Base-by-base conservation (phyloP, 2,888 invertebrate genomes). In the Chloroclysta siterata region DNA sequence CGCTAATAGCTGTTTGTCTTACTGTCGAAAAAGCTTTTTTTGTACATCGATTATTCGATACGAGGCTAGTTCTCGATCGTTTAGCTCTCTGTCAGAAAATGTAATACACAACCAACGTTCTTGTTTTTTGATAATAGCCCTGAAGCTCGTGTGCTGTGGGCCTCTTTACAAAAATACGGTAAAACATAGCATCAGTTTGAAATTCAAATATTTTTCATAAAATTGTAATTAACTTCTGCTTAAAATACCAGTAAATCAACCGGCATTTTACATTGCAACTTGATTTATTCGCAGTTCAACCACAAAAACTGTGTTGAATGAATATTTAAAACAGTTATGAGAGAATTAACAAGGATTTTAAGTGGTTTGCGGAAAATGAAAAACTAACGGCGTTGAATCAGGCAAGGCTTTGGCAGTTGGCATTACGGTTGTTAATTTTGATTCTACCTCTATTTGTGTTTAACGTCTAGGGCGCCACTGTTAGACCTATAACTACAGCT, bases 311-410 rank as follows among this genome's bases (percentile, higher is more conserved):
- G 67, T 70, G 72, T 65, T 70, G 63, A 70, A 72, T 72, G 69
- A 66, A 69, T 67, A 70, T 72, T 70, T 70, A 66, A 72, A 72
- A 69, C 70, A 69, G 69, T 70, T 70, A 69, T 60, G 61, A 70
- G 64, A 63, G 65, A 68, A 69, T 69, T 69, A 69, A 70, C 70
- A 72, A 70, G 61, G 65, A 60, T 66, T 72, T 68, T 56, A 68
- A 70, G 68, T 70, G 65, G 65, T 69, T 63, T 57, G 64, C 65
- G 68, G 72, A 66, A 70, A 65, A 69, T 70, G 65, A 66, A 69
- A 70, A 65, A 64, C 60, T 69, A 72, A 72, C 65, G 63, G 65
- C 55, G 22, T 51, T 22, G 15, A 65, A 69, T 72, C 72, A 72
- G 69, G 72, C 70, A 54, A 72, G 63, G 55, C 51, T 46, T 46